Base-by-base conservation (phyloP, 2,797 vertebrate species). In the Alosa sapidissima region DNA sequence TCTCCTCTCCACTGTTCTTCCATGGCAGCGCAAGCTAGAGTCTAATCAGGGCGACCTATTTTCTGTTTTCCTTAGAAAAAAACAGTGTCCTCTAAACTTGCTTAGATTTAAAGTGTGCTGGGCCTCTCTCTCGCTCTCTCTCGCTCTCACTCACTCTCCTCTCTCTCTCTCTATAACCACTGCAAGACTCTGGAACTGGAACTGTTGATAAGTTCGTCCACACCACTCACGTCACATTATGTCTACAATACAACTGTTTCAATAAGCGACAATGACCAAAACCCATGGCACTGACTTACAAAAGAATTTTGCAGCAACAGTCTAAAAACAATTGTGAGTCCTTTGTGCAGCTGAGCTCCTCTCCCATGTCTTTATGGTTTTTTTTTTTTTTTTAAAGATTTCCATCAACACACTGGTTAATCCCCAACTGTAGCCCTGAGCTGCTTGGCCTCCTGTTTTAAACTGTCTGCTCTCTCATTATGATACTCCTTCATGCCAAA, bases 31-130 rank as follows among this genome's bases (percentile, higher is more conserved):
- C 16, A 6, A 78, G 72, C 16, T 45, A 41, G 41, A 78, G 72
- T 36, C 72, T 78, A 78, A 78, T 78, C 72, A 78, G 72, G 72
- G 41, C 72, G 72, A 78, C 72, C 72, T 78, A 78, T 78, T 78
- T 78, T 78, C 72, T 78, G 72, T 78, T 78, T 78, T 78, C 72
- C 72, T 78, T 78, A 75, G 45, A 72, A 36, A 72, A 78, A 78
- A 62, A 78, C 72, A 47, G 72, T 78, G 72, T 78, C 72, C 72
- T 78, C 72, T 78, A 78, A 78, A 78, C 36, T 78, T 47, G 36
- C 72, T 78, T 47, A 47, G 72, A 78, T 78, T 45, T 78, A 78
- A 78, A 47, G 72, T 47, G 72, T 78, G 72, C 24, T 21, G 8
- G 72, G 33, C 14, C 65, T 41, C 65, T 72, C 65, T 68, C 65